Conservation (phyloP, 2,888 invertebrate genomes). For the Mechanitis messenoides region DNA sequence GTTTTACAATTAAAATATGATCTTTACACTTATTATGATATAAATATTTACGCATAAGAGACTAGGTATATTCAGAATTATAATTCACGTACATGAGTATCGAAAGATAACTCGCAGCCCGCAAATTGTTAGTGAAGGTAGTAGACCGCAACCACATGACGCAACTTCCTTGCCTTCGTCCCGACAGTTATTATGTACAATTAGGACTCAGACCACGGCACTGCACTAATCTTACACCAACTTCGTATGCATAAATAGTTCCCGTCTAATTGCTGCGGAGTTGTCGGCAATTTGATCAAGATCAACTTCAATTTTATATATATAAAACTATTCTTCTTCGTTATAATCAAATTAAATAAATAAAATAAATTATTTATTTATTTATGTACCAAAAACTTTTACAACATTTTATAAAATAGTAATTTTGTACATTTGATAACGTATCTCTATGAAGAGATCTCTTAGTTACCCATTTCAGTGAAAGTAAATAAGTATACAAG, state of each 20-base stretch:
- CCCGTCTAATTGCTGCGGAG: constrained; percentile 79
- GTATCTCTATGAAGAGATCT: too few species aligned
- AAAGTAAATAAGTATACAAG: too few species aligned
- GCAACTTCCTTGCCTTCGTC: constrained; percentile 55
- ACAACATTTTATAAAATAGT: too few species aligned
- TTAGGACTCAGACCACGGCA: constrained; percentile 59
- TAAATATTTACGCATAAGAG: too few species aligned
- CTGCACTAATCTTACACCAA: constrained; percentile 60
- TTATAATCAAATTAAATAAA: too few species aligned
- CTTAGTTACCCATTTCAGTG: too few species aligned
- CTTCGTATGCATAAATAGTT: constrained; percentile 49
- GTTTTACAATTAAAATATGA: too few species aligned
- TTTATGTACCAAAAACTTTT: too few species aligned
- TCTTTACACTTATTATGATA: too few species aligned
- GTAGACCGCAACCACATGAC: constrained; percentile 47
- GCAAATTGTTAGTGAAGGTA: constrained; percentile 61
- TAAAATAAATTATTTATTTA: too few species aligned
- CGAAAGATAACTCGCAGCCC: constrained; percentile 48
- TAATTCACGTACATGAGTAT: constrained; percentile 10
- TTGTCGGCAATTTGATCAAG: constrained; percentile 74
- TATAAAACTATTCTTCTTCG: too few species aligned
- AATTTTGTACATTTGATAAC: too few species aligned
- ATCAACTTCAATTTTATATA: background rate
- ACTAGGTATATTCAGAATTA: background rate
- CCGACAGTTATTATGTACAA: constrained; percentile 64